Evolutionary conservation across 2,797 vertebrate genomes (phyloP).

Genomic region (Acanthornis magna): DNA sequence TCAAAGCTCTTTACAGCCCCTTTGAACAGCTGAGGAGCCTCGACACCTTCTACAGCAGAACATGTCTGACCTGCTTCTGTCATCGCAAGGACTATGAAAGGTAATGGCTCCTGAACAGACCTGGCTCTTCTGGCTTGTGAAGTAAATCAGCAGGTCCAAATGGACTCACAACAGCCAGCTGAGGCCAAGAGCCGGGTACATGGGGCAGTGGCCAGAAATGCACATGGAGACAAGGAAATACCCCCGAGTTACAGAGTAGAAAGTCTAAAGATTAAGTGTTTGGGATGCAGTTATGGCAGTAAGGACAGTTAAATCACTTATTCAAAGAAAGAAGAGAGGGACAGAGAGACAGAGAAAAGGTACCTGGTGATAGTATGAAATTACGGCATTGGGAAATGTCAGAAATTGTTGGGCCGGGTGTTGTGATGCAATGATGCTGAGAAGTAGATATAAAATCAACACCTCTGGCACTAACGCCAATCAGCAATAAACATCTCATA

Average conservation of each 20-base stretch:
- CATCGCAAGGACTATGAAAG: not conserved
- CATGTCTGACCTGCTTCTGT: not conserved
- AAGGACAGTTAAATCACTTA: not conserved
- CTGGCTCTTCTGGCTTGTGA: not conserved
- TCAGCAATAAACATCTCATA: constrained; percentile 42
- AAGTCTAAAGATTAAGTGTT: not conserved
- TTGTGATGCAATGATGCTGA: not conserved
- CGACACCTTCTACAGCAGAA: not conserved
- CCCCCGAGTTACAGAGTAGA: fast-evolving
- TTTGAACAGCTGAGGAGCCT: not conserved
- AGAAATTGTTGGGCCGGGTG: not conserved
- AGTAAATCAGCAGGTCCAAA: not conserved
- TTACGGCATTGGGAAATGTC: constrained; percentile 12
- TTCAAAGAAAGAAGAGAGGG: not conserved
- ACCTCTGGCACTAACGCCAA: constrained; percentile 5
- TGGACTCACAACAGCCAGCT: not conserved
- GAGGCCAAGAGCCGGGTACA: not conserved
- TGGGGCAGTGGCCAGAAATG: not conserved
- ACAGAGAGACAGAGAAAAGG: not conserved
- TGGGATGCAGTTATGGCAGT: not conserved
- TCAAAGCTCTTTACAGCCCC: not conserved
- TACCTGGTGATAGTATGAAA: not conserved
- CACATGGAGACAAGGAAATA: not conserved
- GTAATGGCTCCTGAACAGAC: not conserved
- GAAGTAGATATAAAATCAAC: constrained; percentile 44